These are phyloP conservation scores for Monoplex corrugatus DNA, from an alignment of 2,888 invertebrate species.

Conservation along the genomic window DNA sequence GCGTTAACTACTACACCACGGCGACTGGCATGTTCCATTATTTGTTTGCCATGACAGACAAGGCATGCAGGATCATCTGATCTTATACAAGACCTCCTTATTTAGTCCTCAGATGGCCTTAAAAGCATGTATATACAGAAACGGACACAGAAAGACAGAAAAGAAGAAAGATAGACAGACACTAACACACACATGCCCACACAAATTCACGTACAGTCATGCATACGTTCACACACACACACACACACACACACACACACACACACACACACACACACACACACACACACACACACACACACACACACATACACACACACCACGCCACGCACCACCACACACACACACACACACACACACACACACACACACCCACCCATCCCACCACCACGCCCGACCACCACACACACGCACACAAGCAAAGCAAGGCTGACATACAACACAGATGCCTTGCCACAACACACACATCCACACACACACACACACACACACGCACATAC, in stretches of 20 bases:
- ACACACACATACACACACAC: constrained; percentile 32
- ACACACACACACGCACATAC: too few species aligned
- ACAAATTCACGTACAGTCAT: background rate
- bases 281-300: constrained; percentile 18
- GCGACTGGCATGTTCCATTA: too few species aligned
- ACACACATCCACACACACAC: too few species aligned
- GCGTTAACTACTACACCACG: too few species aligned
- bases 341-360: constrained; percentile 31
- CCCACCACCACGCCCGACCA: background rate
- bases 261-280: constrained; percentile 11
- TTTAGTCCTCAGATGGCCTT: too few species aligned
- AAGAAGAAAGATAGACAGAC: background rate
- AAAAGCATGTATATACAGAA: too few species aligned
- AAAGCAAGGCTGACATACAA: background rate
- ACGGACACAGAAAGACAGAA: background rate
- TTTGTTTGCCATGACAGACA: too few species aligned
- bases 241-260: constrained; percentile 20
- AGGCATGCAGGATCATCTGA: too few species aligned
- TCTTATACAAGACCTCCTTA: too few species aligned
- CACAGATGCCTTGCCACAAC: too few species aligned
- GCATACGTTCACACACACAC: background rate
- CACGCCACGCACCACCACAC: constrained; percentile 8
- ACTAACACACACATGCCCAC: background rate
- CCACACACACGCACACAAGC: background rate
- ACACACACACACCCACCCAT: background rate